phyloP scores from a whole-genome alignment of 2,113 vertebrate genomes.

The Eclectus roratus region DNA sequence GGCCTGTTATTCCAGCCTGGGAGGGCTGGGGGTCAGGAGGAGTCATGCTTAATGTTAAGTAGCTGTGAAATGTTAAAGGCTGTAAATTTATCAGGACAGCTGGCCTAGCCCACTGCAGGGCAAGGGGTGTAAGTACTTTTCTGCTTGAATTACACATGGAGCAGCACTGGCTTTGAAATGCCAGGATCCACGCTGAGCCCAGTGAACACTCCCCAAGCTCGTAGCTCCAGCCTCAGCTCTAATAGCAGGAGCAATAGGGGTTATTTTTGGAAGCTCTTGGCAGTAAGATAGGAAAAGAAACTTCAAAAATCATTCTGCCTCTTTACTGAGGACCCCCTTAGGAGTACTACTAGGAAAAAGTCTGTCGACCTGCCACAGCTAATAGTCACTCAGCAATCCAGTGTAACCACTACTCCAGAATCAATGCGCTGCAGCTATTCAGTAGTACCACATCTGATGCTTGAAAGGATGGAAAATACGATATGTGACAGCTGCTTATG shows the following conservation, averaged over 20 bases:
- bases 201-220: neutral
- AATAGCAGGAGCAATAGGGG: conserved; percentile 4
- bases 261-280: conserved; percentile 35
- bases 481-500: conserved; percentile 35
- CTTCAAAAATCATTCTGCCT: conserved; percentile 15
- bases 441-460: neutral
- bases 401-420: neutral
- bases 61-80: neutral
- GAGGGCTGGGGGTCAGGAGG: conserved; percentile 29
- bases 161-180: conserved; percentile 8
- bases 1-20: conserved; percentile 9
- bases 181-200: neutral
- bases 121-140: neutral
- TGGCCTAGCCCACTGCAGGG: neutral
- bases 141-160: neutral
- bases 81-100: neutral
- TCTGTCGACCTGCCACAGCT: conserved; percentile 25
- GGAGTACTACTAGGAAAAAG: conserved; percentile 33
- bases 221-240: neutral
- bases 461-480: conserved; percentile 5
- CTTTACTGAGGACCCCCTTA: conserved; percentile 17
- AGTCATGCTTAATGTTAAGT: conserved; percentile 36
- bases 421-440: neutral
- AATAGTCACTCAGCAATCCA: conserved; percentile 20
- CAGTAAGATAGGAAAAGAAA: neutral